Percentiles rank a stretch among this genome's conserved stretches.
These are phyloP conservation scores for Petrocephalus zakoni DNA, from an alignment of 2,113 vertebrate genomes.

Conservation along the genomic window DNA sequence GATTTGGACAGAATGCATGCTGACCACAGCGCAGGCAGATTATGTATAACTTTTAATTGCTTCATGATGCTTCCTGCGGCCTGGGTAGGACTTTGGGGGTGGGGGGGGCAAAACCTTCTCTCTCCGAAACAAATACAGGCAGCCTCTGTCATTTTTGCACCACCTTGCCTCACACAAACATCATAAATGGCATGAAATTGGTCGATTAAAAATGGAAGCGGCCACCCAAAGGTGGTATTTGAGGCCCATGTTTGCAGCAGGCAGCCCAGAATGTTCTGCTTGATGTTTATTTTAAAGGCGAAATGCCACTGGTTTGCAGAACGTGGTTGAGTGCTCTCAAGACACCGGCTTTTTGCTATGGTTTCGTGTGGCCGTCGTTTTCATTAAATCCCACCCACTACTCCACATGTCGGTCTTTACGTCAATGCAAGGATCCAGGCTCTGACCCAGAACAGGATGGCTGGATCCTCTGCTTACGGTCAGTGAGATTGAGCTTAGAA, in stretches of 20 bases:
- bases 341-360: neutral
- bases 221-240: constrained; percentile 16
- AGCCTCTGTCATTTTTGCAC: neutral
- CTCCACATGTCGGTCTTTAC: neutral
- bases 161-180: neutral
- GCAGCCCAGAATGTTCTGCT: neutral
- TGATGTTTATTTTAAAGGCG: neutral
- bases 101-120: neutral
- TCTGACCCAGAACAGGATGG: neutral
- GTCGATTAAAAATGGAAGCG: neutral
- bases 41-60: constrained; percentile 41
- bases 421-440: neutral
- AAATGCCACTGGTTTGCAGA: neutral
- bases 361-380: neutral
- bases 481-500: neutral
- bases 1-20: constrained; percentile 37
- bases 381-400: neutral
- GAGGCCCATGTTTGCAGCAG: constrained; percentile 18
- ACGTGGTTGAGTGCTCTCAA: neutral
- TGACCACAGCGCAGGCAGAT: constrained; percentile 40
- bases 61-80: constrained; percentile 40
- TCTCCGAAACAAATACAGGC: neutral
- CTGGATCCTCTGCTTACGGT: neutral
- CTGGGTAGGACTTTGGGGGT: constrained; percentile 25
- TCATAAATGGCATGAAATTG: constrained; percentile 9